A percentile compares a stretch with the other conserved stretches of the same genome.
These are phyloP conservation scores for Harpegnathos saltator DNA, from an alignment of 1,140 invertebrate genomes.

Conservation along the genomic window DNA sequence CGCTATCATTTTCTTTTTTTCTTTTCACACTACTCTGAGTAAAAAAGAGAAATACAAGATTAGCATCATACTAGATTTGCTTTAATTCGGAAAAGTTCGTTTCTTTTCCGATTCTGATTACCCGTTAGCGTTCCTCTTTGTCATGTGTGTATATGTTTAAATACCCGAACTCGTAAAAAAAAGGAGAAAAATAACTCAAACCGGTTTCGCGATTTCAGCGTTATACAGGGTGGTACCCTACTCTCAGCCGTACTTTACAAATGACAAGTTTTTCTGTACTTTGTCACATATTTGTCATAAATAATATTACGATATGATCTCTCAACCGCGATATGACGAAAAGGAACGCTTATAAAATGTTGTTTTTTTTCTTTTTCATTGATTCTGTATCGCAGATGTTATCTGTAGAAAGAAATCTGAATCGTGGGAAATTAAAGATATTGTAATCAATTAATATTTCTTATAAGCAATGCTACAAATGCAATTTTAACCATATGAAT, in stretches of 20 bases:
- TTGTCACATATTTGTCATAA: not conserved
- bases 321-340: too few species aligned
- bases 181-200: conserved; percentile 73
- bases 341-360: too few species aligned
- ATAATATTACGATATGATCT: conserved; percentile 7
- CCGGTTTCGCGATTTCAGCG: conserved; percentile 69
- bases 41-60: conserved; percentile 8
- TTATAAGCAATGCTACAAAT: not conserved
- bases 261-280: not conserved
- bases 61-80: not conserved
- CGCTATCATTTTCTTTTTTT: conserved; percentile 85
- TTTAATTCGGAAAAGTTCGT: not conserved
- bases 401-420: not conserved
- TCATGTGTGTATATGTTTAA: conserved; percentile 30
- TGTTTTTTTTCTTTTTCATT: not conserved
- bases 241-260: not conserved
- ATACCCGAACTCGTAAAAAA: conserved; percentile 42
- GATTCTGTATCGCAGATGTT: not conserved
- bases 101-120: not conserved
- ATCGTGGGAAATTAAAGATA: too few species aligned
- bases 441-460: not conserved
- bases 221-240: conserved; percentile 45
- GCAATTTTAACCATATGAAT: not conserved
- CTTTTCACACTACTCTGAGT: not conserved
- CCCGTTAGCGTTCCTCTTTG: not conserved